Base-by-base conservation (phyloP, 2,113 vertebrate species). In the Motacilla alba region DNA sequence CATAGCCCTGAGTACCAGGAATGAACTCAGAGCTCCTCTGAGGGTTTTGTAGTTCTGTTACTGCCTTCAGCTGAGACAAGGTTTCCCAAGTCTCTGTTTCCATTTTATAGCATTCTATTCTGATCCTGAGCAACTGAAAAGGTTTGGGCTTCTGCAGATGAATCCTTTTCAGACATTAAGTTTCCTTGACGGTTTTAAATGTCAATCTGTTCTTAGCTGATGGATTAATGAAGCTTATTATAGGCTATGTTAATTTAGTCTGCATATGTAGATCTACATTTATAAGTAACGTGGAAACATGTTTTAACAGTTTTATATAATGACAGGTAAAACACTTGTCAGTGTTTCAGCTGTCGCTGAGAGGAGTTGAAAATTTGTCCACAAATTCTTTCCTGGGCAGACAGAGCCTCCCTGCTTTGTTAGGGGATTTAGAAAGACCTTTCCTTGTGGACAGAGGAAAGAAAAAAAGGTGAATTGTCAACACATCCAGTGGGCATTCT, bases 221-320 rank as follows among this genome's bases (percentile, higher is more conserved):
- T 87, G 88, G 90, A 94, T 95, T 95, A 97, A 78, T 41, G 53
- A 93, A 72, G 44, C 49, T 93, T 93, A 81, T 88, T 95, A 81
- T 69, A 93, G 80, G 60, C 62, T 68, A 47, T 63, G 85, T 60
- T 91, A 94, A 95, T 87, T 93, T 86, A 79, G 85, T 84, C 79
- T 82, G 80, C 64, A 33, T 92, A 67, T 52, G 79, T 83, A 92
- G 72, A 86, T 77, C 72, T 83, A 68, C 31, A 41, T 87, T 93
- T 94, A 37, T 37, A 87, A 90, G 91, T 77, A 79, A 58, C 77
- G 73, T 83, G 85, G 96, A 92, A 96, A 95, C 24, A 68, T 80
- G 88, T 95, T 92, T 97, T 96, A 97, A 87, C 88, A 93, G 87
- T 95, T 96, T 95, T 89, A 94, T 16, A 19, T 87, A 94, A 82